These are phyloP conservation scores for Acanthaster planci DNA, from an alignment of 35 echinoderm and acorn worm genomes.

Conservation along the genomic window DNA sequence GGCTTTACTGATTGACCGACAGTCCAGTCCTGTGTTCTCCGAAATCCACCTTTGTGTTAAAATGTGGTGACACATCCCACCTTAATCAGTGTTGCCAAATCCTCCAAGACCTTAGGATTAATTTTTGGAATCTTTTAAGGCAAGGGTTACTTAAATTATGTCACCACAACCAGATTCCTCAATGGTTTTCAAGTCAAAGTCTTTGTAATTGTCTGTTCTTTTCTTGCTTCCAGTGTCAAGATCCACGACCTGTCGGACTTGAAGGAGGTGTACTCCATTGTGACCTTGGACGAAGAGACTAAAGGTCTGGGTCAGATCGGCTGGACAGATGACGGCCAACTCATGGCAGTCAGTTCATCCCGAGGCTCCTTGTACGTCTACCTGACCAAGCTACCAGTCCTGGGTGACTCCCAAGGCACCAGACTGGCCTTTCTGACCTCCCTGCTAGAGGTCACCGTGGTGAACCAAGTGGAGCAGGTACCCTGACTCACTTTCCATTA, in stretches of 20 bases:
- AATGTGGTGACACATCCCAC: no score
- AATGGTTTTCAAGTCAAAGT: no score
- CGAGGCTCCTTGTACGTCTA: constrained; percentile 77
- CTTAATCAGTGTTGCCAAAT: no score
- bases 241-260: constrained; percentile 97
- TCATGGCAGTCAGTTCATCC: constrained; percentile 85
- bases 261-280: constrained; percentile 96
- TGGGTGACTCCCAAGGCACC: constrained; percentile 85
- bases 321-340: constrained; percentile 96
- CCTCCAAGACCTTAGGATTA: not conserved
- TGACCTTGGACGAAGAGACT: constrained; percentile 87
- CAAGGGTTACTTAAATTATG: not conserved
- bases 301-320: constrained; percentile 75
- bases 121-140: not conserved
- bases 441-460: constrained; percentile 95
- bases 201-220: not conserved
- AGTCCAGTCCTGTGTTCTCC: no score
- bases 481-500: not conserved
- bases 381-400: constrained; percentile 92
- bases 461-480: constrained; percentile 98
- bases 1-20: no score
- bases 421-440: constrained; percentile 93
- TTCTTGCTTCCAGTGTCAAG: constrained; percentile 64
- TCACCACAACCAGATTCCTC: no score
- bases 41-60: no score